Base-by-base conservation (phyloP, 2,797 vertebrate species). In the Schizothorax lantsangensis region DNA sequence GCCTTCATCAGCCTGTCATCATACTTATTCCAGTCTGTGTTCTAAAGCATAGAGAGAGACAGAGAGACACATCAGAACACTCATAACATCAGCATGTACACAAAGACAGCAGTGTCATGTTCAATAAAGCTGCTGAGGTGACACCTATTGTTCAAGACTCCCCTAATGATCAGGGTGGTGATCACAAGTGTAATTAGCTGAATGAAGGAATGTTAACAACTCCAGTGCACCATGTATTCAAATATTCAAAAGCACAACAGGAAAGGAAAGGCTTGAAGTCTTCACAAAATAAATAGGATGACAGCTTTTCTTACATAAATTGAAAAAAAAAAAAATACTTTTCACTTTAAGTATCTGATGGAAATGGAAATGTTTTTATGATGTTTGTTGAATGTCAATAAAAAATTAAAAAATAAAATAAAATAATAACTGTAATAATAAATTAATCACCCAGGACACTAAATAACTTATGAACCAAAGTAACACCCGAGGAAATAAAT, bases 1-100 rank as follows among this genome's bases (percentile, higher is more conserved):
- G 98, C 98, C 93, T 98, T 98, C 98, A 99, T 98, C 89, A 99
- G 83, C 92, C 98, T 96, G 84, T 99, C 98, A 75, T 99, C 98
- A 0, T 99, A 97, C 92, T 99, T 99, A 95, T 94, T 99, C 98
- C 98, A 99, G 93, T 99, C 98, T 45, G 97, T 95, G 91, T 96
- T 97, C 94, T 97, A 94, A 59, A 73, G 72, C 15, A 90, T 9
- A 89, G 81, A 62, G n/a, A 40, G 57, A 66, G 14, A 43, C 7
- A 54, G 17, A 77, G 57, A 80, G 9, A n/a, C 6, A 74, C n/a
- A 84, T 69, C 12, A 75, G 72, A 43, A 78, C 72, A 83, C 26
- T 52, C 72, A 69, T 26, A 30, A 49, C 26, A 36, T 72, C 64
- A 85, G 64, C 54, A 79, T 47, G 38, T 69, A 59, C 38, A 80